phyloP scores from a whole-genome alignment of 2,888 invertebrate genomes.

The Palloptera scutellata region DNA sequence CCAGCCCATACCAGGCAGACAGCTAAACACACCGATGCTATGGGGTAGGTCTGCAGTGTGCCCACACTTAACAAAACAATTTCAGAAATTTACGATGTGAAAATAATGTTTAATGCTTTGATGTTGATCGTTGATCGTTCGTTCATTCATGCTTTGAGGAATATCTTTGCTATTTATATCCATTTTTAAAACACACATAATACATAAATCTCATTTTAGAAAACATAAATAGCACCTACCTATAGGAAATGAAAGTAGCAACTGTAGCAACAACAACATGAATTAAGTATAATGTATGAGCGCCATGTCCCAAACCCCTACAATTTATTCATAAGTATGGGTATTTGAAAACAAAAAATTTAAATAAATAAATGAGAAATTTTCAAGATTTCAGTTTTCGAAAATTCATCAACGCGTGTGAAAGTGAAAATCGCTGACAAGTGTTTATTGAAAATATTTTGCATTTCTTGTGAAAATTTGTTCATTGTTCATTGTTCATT shows the following conservation, averaged over 20 bases:
- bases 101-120: no score
- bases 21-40: no score
- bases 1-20: no score
- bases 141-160: not conserved
- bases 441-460: not conserved
- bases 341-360: no score
- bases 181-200: constrained; percentile 21
- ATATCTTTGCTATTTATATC: constrained; percentile 18
- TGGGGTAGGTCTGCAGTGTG: no score
- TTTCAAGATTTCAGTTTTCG: constrained; percentile 17
- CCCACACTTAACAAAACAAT: no score
- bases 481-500: no score
- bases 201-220: constrained; percentile 21
- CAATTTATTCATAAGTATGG: no score
- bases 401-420: constrained; percentile 17
- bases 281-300: not conserved
- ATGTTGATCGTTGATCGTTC: no score
- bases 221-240: not conserved
- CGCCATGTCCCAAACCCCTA: not conserved
- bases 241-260: not conserved
- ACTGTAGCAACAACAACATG: not conserved
- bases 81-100: no score
- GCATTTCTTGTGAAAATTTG: no score
- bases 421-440: constrained; percentile 24
- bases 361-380: constrained; percentile 6